A percentile compares a stretch with the other conserved stretches of the same genome.
These are phyloP conservation scores for Tragelaphus eurycerus DNA, from an alignment of 2,797 vertebrate species.

Conservation along the genomic window DNA sequence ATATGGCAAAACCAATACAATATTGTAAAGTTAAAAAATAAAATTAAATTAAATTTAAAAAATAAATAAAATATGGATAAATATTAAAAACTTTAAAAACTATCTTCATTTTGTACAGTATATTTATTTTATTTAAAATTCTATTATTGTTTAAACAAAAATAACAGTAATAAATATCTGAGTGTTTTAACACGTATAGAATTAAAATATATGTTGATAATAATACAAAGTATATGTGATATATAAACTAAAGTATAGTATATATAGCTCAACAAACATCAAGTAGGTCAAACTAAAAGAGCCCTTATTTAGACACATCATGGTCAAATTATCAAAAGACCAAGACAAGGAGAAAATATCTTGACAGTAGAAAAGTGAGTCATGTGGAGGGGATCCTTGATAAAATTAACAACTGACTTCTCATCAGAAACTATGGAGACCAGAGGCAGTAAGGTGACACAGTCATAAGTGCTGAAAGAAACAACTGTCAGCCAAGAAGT, in stretches of 20 bases:
- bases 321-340: conserved; percentile 7
- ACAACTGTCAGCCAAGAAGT: neutral
- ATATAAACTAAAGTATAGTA: neutral
- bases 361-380: neutral
- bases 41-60: no score
- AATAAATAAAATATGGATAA: no score
- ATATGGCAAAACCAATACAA: no score
- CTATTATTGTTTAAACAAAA: neutral
- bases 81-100: neutral
- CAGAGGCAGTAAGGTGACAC: neutral
- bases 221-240: neutral
- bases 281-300: neutral
- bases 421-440: neutral
- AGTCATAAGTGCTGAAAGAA: neutral
- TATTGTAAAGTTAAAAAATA: no score
- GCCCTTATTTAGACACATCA: neutral
- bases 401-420: neutral
- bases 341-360: neutral
- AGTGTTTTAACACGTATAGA: neutral
- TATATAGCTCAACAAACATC: neutral
- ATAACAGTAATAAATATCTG: neutral
- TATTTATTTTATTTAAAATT: neutral
- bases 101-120: neutral
- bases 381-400: neutral
- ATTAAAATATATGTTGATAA: neutral